Evolutionary conservation across 2,113 vertebrate genomes (phyloP).

Genomic region (Motacilla tschutschensis): DNA sequence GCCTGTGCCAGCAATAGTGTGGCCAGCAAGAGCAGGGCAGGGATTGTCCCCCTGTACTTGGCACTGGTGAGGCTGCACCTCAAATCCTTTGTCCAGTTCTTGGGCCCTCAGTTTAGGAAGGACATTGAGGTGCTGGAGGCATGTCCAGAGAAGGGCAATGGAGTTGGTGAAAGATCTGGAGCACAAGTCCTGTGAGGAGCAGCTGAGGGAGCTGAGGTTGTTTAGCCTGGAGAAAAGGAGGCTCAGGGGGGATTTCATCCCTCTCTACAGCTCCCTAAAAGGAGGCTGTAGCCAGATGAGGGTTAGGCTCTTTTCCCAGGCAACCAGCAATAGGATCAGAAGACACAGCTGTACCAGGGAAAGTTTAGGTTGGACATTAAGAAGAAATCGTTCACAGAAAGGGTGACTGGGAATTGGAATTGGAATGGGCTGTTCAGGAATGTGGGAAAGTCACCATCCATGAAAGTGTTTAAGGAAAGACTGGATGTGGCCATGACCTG

Average conservation of each 20-base stretch:
- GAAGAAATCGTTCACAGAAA: background rate
- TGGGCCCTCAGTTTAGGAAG: background rate
- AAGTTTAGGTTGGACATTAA: background rate
- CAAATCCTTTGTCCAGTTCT: background rate
- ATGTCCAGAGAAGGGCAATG: background rate
- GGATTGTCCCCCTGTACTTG: accelerated
- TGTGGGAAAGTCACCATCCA: accelerated
- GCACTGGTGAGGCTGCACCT: background rate
- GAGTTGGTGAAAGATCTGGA: background rate
- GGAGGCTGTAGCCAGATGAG: background rate
- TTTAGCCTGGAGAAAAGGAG: background rate
- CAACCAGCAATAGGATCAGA: background rate
- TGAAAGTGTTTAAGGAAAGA: background rate
- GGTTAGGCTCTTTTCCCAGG: background rate
- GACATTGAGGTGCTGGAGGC: background rate
- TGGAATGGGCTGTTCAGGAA: background rate
- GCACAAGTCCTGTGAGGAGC: background rate
- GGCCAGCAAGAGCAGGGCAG: background rate
- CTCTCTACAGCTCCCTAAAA: background rate
- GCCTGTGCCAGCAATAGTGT: background rate
- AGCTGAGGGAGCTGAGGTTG: background rate
- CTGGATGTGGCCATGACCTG: too few relatives aligned
- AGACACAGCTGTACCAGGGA: background rate
- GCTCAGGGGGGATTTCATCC: background rate
- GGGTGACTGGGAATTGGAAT: background rate